Conservation (phyloP, 2,888 invertebrate species). For the Hirtodrosophila confusa region DNA sequence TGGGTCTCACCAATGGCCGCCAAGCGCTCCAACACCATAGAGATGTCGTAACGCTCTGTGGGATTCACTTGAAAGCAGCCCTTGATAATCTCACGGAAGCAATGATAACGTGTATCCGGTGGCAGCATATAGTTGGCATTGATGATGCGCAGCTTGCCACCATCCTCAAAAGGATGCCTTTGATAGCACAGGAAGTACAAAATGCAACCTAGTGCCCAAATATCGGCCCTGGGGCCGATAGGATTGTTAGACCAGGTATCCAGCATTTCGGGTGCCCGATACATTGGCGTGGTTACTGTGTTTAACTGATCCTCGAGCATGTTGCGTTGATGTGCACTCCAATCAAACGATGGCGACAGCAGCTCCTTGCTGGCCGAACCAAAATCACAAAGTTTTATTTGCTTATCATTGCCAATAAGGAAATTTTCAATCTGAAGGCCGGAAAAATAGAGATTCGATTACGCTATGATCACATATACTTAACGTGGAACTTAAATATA, state of each 20-base stretch:
- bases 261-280: conserved; percentile 98
- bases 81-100: conserved; percentile 95
- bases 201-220: conserved; percentile 99
- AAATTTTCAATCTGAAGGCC: conserved; percentile 92
- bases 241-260: conserved; percentile 98
- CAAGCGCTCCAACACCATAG: conserved; percentile 92
- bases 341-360: conserved; percentile 92
- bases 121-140: conserved; percentile 97
- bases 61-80: conserved; percentile 94
- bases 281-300: conserved; percentile 93
- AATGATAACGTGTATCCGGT: conserved; percentile 91
- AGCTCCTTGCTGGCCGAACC: conserved; percentile 95
- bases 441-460: not conserved
- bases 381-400: conserved; percentile 98
- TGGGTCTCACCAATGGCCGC: conserved; percentile 95
- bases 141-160: conserved; percentile 96
- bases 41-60: conserved; percentile 90
- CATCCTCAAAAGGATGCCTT: conserved; percentile 98
- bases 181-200: conserved; percentile 96
- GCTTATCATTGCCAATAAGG: conserved; percentile 92
- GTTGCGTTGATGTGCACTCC: conserved; percentile 96
- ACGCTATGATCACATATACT: no score
- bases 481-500: no score
- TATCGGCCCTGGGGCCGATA: conserved; percentile 95
- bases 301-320: conserved; percentile 93